Evolutionary conservation across 2,113 vertebrate genomes (phyloP).

Genomic region (Sphyrna mokarran): DNA sequence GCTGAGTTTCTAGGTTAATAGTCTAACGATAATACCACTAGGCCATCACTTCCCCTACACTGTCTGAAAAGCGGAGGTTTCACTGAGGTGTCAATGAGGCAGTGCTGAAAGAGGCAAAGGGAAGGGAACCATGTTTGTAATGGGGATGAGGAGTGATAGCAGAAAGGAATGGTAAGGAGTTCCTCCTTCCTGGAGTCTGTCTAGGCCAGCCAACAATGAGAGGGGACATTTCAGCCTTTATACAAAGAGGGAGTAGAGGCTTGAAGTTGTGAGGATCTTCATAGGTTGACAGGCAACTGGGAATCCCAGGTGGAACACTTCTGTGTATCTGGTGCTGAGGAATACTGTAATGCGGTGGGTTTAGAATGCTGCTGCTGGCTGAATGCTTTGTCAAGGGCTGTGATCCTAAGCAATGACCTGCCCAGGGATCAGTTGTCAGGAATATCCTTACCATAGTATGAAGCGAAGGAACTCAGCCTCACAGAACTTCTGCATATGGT

Average conservation of each 20-base stretch:
- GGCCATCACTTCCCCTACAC: too few relatives aligned
- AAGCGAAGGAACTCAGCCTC: neutral
- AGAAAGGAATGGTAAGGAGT: neutral
- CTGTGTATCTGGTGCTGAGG: neutral
- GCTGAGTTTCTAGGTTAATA: too few relatives aligned
- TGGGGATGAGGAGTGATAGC: neutral
- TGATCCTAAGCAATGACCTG: neutral
- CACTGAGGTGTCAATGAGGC: neutral
- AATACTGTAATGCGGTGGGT: neutral
- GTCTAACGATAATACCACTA: too few relatives aligned
- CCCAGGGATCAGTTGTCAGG: neutral
- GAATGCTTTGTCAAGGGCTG: neutral
- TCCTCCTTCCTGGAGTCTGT: neutral
- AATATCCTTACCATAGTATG: neutral
- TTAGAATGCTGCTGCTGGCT: neutral
- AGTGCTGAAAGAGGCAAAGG: neutral
- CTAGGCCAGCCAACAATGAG: neutral
- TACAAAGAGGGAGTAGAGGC: neutral
- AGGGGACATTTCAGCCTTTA: neutral
- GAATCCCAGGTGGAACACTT: neutral
- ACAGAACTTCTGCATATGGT: neutral
- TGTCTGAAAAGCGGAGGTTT: neutral
- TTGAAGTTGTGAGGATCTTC: neutral
- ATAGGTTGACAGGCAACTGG: neutral
- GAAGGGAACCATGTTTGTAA: neutral